Evolutionary conservation across 2,113 vertebrate species (phyloP).

Genomic region (Mustelus asterias): DNA sequence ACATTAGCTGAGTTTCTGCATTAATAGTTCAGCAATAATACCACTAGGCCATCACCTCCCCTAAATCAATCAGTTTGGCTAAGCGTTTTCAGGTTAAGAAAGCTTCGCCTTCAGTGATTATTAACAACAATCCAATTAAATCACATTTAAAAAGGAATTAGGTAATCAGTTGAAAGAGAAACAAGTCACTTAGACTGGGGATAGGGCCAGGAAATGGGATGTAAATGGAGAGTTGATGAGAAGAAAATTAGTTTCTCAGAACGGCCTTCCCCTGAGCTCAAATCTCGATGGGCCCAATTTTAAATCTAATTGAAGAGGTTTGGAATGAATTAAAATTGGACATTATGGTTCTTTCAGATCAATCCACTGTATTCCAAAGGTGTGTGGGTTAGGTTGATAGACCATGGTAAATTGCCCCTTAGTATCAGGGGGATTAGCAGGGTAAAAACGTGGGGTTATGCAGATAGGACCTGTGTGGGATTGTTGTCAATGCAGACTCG

Average conservation of each 20-base stretch:
- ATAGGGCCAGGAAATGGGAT: not conserved
- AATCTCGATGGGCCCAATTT: not conserved
- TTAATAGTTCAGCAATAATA: too few relatives aligned
- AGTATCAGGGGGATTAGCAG: too few relatives aligned
- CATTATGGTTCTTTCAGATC: not conserved
- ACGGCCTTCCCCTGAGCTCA: not conserved
- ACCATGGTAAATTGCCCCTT: too few relatives aligned
- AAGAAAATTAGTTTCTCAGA: not conserved
- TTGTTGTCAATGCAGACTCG: too few relatives aligned
- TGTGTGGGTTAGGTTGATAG: too few relatives aligned
- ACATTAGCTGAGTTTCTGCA: too few relatives aligned
- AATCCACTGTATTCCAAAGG: not conserved
- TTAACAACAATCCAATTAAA: not conserved
- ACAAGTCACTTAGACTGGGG: not conserved
- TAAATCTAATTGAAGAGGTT: too few relatives aligned
- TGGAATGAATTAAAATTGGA: too few relatives aligned
- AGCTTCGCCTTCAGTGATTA: not conserved
- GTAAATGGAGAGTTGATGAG: not conserved
- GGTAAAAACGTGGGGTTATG: too few relatives aligned
- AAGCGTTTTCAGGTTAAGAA: not conserved
- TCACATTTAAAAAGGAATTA: not conserved
- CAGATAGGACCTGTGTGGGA: too few relatives aligned
- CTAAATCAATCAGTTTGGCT: not conserved
- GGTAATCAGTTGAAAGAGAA: not conserved
- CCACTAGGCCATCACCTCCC: too few relatives aligned